phyloP scores from a whole-genome alignment of 2,888 invertebrate species.

The Abscondita cerata region DNA sequence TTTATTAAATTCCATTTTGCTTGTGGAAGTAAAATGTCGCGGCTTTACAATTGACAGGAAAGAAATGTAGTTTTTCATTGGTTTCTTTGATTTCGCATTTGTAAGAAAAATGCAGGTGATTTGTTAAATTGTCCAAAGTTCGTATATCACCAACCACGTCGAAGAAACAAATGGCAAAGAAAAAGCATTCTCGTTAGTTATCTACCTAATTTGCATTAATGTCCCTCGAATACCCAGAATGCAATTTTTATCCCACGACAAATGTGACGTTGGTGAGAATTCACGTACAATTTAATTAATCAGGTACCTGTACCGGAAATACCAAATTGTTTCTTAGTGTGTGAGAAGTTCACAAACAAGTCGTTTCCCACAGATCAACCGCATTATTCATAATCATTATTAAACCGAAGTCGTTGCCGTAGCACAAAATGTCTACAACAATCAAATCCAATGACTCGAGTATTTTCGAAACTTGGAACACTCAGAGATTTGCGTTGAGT shows the following conservation, averaged over 20 bases:
- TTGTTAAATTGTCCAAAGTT: conserved; percentile 25
- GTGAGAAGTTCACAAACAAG: conserved; percentile 30
- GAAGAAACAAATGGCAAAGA: conserved; percentile 28
- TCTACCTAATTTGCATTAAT: conserved; percentile 30
- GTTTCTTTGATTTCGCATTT: conserved; percentile 33
- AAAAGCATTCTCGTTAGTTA: conserved; percentile 29
- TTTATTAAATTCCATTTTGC: conserved; percentile 16
- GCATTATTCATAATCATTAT: background rate
- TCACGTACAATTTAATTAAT: conserved; percentile 28
- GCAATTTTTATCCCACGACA: conserved; percentile 20
- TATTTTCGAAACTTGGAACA: conserved; percentile 1
- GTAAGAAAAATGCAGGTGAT: conserved; percentile 22
- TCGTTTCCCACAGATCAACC: conserved; percentile 22
- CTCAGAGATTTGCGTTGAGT: conserved; percentile 46
- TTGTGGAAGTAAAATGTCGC: conserved; percentile 15
- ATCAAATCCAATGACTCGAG: background rate
- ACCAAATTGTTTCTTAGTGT: conserved; percentile 25
- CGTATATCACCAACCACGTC: conserved; percentile 22
- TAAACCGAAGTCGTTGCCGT: too few relatives aligned
- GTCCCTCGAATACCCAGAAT: conserved; percentile 1
- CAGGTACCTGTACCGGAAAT: conserved; percentile 24
- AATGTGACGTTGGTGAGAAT: conserved; percentile 13
- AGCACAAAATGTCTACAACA: too few relatives aligned
- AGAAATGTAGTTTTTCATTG: conserved; percentile 21
- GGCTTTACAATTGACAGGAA: conserved; percentile 17